These are phyloP conservation scores for Coranthus polyacanthus DNA, from an alignment of 2,797 vertebrate species.

Conservation along the genomic window DNA sequence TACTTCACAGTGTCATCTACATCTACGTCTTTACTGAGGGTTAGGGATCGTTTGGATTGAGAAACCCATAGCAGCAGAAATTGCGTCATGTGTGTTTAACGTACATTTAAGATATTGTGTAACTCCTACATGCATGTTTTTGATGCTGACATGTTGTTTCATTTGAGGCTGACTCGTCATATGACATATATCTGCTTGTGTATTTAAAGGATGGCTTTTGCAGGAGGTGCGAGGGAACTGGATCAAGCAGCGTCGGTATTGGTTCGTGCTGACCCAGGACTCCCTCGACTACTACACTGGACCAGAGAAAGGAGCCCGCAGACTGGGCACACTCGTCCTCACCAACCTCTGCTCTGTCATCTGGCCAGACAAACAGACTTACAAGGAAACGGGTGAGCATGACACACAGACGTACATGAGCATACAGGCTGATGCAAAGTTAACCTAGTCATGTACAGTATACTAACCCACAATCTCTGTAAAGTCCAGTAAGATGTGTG, in stretches of 20 bases:
- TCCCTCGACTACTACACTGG: slow-evolving; percentile 95
- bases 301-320: slow-evolving; percentile 88
- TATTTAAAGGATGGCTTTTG: slow-evolving; percentile 91
- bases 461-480: slow-evolving; percentile 28
- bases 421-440: slow-evolving; percentile 7
- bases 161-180: slow-evolving; percentile 4
- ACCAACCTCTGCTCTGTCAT: slow-evolving; percentile 95
- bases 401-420: neutral
- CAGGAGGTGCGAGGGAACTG: slow-evolving; percentile 91
- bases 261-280: slow-evolving; percentile 94
- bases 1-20: too few relatives aligned
- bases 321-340: slow-evolving; percentile 93
- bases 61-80: too few relatives aligned
- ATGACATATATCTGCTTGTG: slow-evolving; percentile 28
- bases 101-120: too few relatives aligned
- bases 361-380: slow-evolving; percentile 94
- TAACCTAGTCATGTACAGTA: slow-evolving; percentile 30
- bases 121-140: neutral
- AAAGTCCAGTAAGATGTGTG: slow-evolving; percentile 19
- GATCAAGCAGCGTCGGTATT: slow-evolving; percentile 93
- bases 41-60: too few relatives aligned
- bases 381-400: slow-evolving; percentile 92
- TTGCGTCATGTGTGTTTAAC: too few relatives aligned
- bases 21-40: too few relatives aligned
- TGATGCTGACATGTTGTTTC: too few relatives aligned